A percentile compares a stretch with the other conserved stretches of the same genome.
These are phyloP conservation scores for Speoplatyrhinus poulsoni DNA, from an alignment of 2,113 vertebrate species.

Conservation along the genomic window DNA sequence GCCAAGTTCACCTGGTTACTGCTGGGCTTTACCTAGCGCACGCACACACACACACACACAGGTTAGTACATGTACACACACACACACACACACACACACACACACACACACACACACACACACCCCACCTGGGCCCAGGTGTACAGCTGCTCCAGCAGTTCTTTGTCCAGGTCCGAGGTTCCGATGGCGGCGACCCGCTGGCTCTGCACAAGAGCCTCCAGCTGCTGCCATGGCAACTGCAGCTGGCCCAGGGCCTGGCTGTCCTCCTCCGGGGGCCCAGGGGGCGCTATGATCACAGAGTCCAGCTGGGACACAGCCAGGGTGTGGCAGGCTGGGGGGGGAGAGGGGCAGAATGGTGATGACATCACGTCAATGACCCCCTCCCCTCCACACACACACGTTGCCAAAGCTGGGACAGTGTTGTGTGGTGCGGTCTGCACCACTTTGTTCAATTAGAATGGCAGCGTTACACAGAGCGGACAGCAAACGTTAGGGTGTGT, in stretches of 20 bases:
- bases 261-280: slow-evolving; percentile 80
- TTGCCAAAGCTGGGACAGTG: too few species aligned
- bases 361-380: neutral
- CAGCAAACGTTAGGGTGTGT: too few species aligned
- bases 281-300: slow-evolving; percentile 92
- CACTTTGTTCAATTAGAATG: too few species aligned
- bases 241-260: slow-evolving; percentile 84
- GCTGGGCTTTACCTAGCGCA: slow-evolving; percentile 89
- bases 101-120: too few species aligned
- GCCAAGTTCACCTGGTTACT: slow-evolving; percentile 98
- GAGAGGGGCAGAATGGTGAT: neutral
- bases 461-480: too few species aligned
- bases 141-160: slow-evolving; percentile 90
- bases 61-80: too few species aligned
- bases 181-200: slow-evolving; percentile 90
- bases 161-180: slow-evolving; percentile 95
- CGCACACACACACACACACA: neutral
- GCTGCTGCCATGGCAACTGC: slow-evolving; percentile 90
- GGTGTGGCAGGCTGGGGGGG: slow-evolving; percentile 81
- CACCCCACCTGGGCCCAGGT: slow-evolving; percentile 90
- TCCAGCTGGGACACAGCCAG: slow-evolving; percentile 92
- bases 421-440: too few species aligned
- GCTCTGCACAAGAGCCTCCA: slow-evolving; percentile 87
- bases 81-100: neutral
- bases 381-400: too few species aligned